Evolutionary conservation across 2,888 invertebrate species (phyloP).

Genomic region (Eledone cirrhosa): DNA sequence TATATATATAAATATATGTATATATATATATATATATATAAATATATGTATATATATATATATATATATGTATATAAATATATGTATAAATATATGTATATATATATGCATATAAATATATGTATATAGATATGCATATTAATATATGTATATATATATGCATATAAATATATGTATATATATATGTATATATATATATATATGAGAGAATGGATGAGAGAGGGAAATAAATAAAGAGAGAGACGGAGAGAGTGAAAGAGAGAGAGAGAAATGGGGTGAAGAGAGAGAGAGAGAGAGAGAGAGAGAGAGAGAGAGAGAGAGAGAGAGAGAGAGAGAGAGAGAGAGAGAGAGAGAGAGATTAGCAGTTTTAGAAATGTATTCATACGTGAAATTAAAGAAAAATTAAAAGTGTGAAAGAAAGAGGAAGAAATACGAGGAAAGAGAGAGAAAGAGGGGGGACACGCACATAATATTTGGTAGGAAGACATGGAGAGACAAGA

Average conservation of each 20-base stretch:
- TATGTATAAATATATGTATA: neutral
- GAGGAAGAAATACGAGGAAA: neutral
- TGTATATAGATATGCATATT: neutral
- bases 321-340: neutral
- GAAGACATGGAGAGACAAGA: no score
- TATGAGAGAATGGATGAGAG: no score
- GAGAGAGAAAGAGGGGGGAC: neutral
- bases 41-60: neutral
- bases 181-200: no score
- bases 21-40: neutral
- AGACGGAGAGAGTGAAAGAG: no score
- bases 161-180: no score
- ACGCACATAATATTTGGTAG: no score
- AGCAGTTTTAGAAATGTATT: no score
- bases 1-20: neutral
- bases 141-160: neutral
- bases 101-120: neutral
- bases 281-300: neutral
- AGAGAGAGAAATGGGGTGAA: no score
- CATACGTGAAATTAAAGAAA: no score
- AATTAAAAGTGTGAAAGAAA: no score
- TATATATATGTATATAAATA: neutral
- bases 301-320: constrained; percentile 7
- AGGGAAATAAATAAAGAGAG: no score
- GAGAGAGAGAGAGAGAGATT: neutral